Base-by-base conservation (phyloP, 2,113 vertebrate genomes). In the Acrocephalus kingi region DNA sequence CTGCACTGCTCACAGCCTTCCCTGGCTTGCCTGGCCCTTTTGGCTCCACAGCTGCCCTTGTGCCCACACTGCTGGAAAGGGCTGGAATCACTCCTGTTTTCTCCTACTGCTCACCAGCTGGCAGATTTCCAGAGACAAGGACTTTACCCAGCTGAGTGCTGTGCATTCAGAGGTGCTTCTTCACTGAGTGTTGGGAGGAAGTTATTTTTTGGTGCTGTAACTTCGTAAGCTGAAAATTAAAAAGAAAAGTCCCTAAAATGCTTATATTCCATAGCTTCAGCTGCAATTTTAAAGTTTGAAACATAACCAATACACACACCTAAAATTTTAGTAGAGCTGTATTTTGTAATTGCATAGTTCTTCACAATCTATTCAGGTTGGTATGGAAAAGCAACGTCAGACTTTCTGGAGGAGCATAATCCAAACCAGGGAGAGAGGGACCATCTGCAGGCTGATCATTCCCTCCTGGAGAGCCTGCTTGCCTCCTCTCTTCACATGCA, bases 401-500 rank as follows among this genome's bases (percentile, higher is more conserved):
- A 31, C 16, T n/a, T 66, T 21, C 20, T 61, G 31, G 31, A 46
- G 27, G 18, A 54, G 39, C 24, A 27, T 3, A 74, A 77, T 54
- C 59, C 82, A 62, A 67, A n/a, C 7, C 25, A 54, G 31, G n/a
- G 66, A 13, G 28, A 41, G 71, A 23, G 14, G 35, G 25, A 15
- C 15, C 22, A 23, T 52, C 37, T 48, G 30, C 39, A 51, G n/a
- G 25, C 2, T 18, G 31, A 1, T 49, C 1, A 10, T 33, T 39
- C 17, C 39, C 33, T 66, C 1, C 55, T 27, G 61, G 13, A 74
- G 30, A 73, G 39, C 19, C 35, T 46, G 18, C 13, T 18, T 45
- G 41, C 39, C 67, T 48, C 24, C 20, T 22, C 14, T 4, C 49
- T 22, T 27, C 12, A 3, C 1, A 1, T 3, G 31, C 4, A 46